Base-by-base conservation (phyloP, 2,888 invertebrate species). In the Diogma glabrata region DNA sequence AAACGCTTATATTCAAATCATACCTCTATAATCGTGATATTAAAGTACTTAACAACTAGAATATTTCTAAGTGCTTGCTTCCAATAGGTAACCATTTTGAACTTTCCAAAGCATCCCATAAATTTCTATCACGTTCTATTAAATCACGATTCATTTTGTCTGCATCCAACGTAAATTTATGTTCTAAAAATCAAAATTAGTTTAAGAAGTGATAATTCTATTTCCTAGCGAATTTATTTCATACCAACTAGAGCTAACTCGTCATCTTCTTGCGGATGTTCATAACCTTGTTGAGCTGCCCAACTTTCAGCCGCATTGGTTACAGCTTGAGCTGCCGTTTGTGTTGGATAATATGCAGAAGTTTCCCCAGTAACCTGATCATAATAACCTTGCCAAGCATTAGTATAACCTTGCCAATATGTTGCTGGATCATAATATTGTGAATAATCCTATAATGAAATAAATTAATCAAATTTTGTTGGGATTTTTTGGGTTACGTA, bases 361-460 rank as follows among this genome's bases (percentile, higher is more conserved):
- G n/a, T 73, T 73, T 53, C 69, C 67, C 12, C 55, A 16, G 54
- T 49, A 19, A 59, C 57, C 19, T 60, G 80, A 60, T 81, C 74
- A 61, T 83, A 82, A 67, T 84, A 84, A 16, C 82, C 81, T 63
- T 82, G 82, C 89, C 89, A 89, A 52, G 78, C 77, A 59, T 83
- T 84, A 49, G 77, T 77, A 66, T 89, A 90, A 66, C 87, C 87
- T 65, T 87, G 87, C 89, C 89, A 90, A 68, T 90, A 90, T 43
- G 84, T 79, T 46, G 84, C 79, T 23, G 87, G 84, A 70, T 88
- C 87, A 67, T 88, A 87, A 70, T 87, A 87, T 67, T 87, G 79
- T 64, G 79, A 77, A 73, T 84, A 78, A 69, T 84, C 78, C 67
- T n/a, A n/a, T n/a, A n/a, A n/a, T n/a, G n/a, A n/a, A n/a, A n/a